Percentiles rank a stretch among this genome's conserved stretches.
These are phyloP conservation scores for Dipodomys stephensi DNA, from an alignment of 2,113 vertebrate genomes.

Conservation along the genomic window DNA sequence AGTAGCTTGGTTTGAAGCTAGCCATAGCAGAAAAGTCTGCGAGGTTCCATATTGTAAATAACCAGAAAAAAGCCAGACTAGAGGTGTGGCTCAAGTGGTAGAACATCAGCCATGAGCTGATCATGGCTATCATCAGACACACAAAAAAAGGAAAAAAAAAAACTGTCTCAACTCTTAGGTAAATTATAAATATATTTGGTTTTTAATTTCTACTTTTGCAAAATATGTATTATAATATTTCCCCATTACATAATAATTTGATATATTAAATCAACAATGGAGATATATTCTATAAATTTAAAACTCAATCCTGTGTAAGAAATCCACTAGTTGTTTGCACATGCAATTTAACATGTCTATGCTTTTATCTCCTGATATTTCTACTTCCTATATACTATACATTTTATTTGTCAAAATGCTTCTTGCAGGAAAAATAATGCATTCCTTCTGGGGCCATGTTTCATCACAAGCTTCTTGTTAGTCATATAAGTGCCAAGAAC, in stretches of 20 bases:
- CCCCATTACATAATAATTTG: not conserved
- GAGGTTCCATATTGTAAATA: no score
- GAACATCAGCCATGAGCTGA: no score
- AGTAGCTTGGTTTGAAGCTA: no score
- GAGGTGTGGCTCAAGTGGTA: no score
- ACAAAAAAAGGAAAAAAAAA: not conserved
- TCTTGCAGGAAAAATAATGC: constrained; percentile 42
- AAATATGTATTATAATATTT: not conserved
- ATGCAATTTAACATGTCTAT: not conserved
- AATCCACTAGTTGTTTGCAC: not conserved
- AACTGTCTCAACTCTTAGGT: not conserved
- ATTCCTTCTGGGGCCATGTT: constrained; percentile 18
- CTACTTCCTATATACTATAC: not conserved
- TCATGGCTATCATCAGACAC: no score
- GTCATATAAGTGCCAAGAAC: constrained; percentile 50
- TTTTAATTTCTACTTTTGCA: constrained; percentile 40
- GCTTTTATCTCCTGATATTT: not conserved
- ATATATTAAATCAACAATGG: not conserved
- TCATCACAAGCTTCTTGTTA: constrained; percentile 60
- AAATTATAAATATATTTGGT: not conserved
- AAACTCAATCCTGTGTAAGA: not conserved
- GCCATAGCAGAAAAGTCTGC: no score
- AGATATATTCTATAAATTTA: not conserved
- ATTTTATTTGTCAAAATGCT: constrained; percentile 47
- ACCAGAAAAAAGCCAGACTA: no score